Evolutionary conservation across 2,888 invertebrate genomes (phyloP), one percentile per base, ranked within the genome.

Genomic region (Pomacea canaliculata): DNA sequence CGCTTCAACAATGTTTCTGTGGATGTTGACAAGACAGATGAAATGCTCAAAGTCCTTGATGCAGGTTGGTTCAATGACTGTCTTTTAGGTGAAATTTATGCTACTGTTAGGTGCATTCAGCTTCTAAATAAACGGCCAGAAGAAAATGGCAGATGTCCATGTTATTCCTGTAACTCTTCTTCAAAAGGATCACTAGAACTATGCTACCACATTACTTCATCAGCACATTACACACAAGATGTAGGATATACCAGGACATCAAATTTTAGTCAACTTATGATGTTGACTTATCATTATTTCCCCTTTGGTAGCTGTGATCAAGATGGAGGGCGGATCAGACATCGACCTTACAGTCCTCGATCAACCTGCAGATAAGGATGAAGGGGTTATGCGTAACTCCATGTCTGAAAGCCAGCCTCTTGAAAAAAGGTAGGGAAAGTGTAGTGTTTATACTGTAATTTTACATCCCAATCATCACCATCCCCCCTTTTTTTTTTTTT

Each of bases 321-420:
- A 97, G 90, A 92, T 99, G 67, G 99, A 99, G 92, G 99, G 98
- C 66, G 93, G 93, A 10, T 88, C 88, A 23, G 92, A 93, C 79
- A 95, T 96, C 85, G 98, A 98, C 91, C 92, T 98, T 27, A 95
- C 95, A 84, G 93, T 95, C 49, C 92, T 98, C n/a, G 96, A 97
- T 63, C 87, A 83, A 68, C 85, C 82, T 71, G 80, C 87, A 48
- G 81, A 85, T 93, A 87, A 85, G 12, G 84, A 84, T 13, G 84
- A 82, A 48, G 81, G 77, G 10, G 67, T 75, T 3, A 65, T 74
- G 7, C 69, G 78, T 27, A 60, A 71, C 10, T 73, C 74, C 49
- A 78, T 73, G 27, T 78, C 80, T 7, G 80, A 80, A 51, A 69
- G 71, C 62, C 27, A 70, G 5, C 66, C 76, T 13, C n/a, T 18